A percentile compares a stretch with the other conserved stretches of the same genome.
Evolutionary conservation across 2,888 invertebrate species (phyloP).

Genomic region (Eilema sororculum): DNA sequence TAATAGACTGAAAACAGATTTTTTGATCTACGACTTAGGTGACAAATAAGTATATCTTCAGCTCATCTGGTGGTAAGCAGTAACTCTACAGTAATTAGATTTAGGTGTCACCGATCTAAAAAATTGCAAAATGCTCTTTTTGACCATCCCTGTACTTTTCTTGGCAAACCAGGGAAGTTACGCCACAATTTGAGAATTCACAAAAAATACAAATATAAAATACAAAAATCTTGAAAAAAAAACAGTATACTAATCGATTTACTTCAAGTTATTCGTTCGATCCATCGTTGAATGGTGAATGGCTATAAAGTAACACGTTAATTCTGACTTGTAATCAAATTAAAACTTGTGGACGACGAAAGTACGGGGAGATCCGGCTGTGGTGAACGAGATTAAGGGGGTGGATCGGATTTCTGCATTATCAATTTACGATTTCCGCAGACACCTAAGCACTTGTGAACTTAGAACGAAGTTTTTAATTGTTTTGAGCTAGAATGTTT

Average conservation of each 20-base stretch:
- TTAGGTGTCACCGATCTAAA: too few relatives aligned
- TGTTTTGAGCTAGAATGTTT: conserved; percentile 35
- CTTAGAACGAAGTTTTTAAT: conserved; percentile 43
- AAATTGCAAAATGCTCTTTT: too few relatives aligned
- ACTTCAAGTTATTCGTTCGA: conserved; percentile 64
- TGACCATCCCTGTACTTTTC: too few relatives aligned
- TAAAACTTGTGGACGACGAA: conserved; percentile 66
- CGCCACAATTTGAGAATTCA: too few relatives aligned
- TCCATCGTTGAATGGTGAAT: conserved; percentile 60
- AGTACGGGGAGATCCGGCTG: conserved; percentile 51
- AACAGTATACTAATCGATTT: conserved; percentile 61
- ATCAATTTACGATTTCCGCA: conserved; percentile 66
- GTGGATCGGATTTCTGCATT: conserved; percentile 61
- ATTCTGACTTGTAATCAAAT: conserved; percentile 68
- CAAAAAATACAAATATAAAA: not conserved
- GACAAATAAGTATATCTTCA: not conserved
- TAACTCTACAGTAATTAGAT: too few relatives aligned
- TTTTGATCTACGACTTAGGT: not conserved
- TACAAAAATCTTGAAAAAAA: conserved; percentile 12
- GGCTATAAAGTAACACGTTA: conserved; percentile 63
- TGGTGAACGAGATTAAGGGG: conserved; percentile 53
- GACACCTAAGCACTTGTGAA: conserved; percentile 48
- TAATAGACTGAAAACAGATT: not conserved
- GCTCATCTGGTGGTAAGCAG: too few relatives aligned
- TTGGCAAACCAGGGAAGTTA: too few relatives aligned